Base-by-base conservation (phyloP, 2,113 vertebrate species). In the Rhynchomys soricoides region DNA sequence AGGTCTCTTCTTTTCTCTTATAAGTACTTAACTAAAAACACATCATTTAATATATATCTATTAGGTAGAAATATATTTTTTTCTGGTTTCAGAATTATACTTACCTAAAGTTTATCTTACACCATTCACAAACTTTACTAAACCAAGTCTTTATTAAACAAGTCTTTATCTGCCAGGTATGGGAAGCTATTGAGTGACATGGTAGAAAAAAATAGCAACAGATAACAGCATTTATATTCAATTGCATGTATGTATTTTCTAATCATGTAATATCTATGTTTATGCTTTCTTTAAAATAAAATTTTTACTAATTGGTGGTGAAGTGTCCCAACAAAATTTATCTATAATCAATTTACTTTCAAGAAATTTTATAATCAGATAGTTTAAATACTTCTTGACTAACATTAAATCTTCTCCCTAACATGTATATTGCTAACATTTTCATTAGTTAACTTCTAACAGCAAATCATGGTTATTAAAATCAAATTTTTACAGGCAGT, bases 391-490 rank as follows among this genome's bases (percentile, higher is more conserved):
- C 24, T 94, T 77, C 31, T 86, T 90, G 22, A 90, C 83, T 57
- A 66, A 66, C 64, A 66, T 62, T 50, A 85, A 91, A 68, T 66
- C 15, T 94, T n/a, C 43, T 91, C 40, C 40, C 66, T 93, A 85
- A 90, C 52, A 79, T 68, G 96, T 90, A 85, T 86, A 83, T 86
- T 82, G 64, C 62, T 89, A 97, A 88, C 16, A 91, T 95, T 95
- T 89, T 94, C 79, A 94, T 96, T 97, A 91, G 85, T 95, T 96
- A 96, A 95, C 21, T 90, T 93, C 89, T 93, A 96, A 96, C 26
- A 81, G 64, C 45, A 97, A 97, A 92, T 81, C 22, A 93, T 59
- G 95, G 5, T 85, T 95, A 89, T 95, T 95, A 96, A 97, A 96
- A 94, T 66, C 48, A 96, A 90, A 91, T 90, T 96, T 97, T 94